Evolutionary conservation across 2,113 vertebrate species (phyloP).

Genomic region (Macrotis lagotis): DNA sequence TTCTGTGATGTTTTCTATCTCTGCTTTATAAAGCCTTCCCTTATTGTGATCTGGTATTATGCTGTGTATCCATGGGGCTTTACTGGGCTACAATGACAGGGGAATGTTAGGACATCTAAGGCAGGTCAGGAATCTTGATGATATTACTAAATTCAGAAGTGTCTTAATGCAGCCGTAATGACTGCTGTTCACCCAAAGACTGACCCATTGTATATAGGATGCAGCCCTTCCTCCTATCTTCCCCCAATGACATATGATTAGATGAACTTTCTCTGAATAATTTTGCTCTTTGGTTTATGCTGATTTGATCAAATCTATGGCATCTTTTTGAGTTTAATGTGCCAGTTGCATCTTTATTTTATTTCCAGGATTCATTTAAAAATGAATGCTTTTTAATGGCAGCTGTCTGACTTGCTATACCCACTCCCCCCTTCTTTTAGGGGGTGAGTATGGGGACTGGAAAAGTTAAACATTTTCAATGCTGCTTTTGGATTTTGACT

Average conservation of each 20-base stretch:
- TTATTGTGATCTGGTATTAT: neutral
- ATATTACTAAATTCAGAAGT: slow-evolving; percentile 40
- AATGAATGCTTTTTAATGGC: slow-evolving; percentile 90
- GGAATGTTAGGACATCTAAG: slow-evolving; percentile 25
- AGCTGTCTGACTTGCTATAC: slow-evolving; percentile 83
- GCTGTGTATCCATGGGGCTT: neutral
- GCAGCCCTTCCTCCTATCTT: slow-evolving; percentile 18
- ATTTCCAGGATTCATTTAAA: slow-evolving; percentile 92
- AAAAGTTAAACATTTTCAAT: slow-evolving; percentile 72
- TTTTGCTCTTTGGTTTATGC: slow-evolving; percentile 87
- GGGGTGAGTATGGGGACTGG: slow-evolving; percentile 71
- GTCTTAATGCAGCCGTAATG: slow-evolving; percentile 69
- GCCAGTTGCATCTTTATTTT: slow-evolving; percentile 83
- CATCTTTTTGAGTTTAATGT: slow-evolving; percentile 90
- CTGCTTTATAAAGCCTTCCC: neutral
- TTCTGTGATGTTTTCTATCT: neutral
- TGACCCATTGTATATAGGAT: slow-evolving; percentile 46
- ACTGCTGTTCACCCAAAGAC: slow-evolving; percentile 61
- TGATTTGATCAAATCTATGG: slow-evolving; percentile 77
- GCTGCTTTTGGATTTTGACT: slow-evolving; percentile 80
- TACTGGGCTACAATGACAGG: neutral
- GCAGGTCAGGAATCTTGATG: slow-evolving; percentile 45
- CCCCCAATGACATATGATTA: slow-evolving; percentile 72
- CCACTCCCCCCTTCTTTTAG: too few relatives aligned
- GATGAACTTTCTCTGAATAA: slow-evolving; percentile 84